Base-by-base conservation (phyloP, 2,888 invertebrate species). In the Steromphala cineraria region DNA sequence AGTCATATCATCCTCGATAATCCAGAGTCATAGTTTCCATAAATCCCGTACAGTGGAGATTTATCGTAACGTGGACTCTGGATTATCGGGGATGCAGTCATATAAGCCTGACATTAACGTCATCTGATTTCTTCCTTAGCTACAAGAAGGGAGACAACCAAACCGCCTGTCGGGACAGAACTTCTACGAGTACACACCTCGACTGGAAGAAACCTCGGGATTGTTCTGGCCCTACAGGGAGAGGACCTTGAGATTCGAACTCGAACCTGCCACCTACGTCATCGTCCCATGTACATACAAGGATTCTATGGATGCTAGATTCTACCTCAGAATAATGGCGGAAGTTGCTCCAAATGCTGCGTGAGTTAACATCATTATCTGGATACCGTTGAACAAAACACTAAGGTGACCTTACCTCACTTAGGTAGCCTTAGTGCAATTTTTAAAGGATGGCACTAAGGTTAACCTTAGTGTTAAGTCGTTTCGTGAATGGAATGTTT, bases 271-370 rank as follows among this genome's bases (percentile, higher is more conserved):
- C 52, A 95, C 96, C 21, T 99, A 99, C 94, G 96, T 98, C 89
- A 97, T 99, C 89, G 96, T 99, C 78, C 99, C 99, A 3, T 98
- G 98, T 79, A 98, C 99, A 0, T 99, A 98, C 93, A 97, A 98
- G 84, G 97, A 98, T 0, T 96, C 98, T 87, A 97, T 98, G 91
- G 98, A 98, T 91, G 98, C 98, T n/a, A 98, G 99, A 93, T 99
- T 99, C 93, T 94, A 99, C 87, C 95, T 99, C 78, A 95, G 99
- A 88, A 96, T 99, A 82, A 99, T 98, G 95, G 97, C 98, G 21
- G 98, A 99, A 94, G 96, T 91, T 62, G 82, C 86, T 19, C 84
- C 85, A 8, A 84, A 86, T 15, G 86, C 87, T 31, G 86, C 86
- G 91, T 90, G 83, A 86, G 88, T 82, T n/a, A 13, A 36, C 2